Evolutionary conservation across 2,113 vertebrate species (phyloP), one percentile per base, ranked within the genome.

Genomic region (Heterochromis multidens): DNA sequence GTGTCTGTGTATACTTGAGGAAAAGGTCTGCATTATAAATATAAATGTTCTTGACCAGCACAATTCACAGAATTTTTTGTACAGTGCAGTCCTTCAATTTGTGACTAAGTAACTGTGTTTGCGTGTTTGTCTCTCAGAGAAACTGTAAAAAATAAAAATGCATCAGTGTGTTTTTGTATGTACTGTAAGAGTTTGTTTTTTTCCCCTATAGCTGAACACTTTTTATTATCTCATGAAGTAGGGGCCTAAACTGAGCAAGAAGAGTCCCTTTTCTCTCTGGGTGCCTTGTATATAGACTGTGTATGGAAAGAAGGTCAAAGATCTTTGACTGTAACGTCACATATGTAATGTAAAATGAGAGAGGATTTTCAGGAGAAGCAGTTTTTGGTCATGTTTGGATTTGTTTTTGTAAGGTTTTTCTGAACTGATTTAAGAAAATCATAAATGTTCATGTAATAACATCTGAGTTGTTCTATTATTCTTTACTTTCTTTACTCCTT

Each of bases 371-470:
- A 43, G 40, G 65, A 90, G 78, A 83, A 85, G 58, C 62, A 21
- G 10, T 80, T 83, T 93, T 89, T 89, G 19, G 70, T 6, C 84
- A 84, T 90, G 76, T 88, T 85, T 57, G 21, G 52, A 91, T 88
- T 91, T 86, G 76, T 92, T 91, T 93, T 95, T 95, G 89, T 94
- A 94, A 94, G 77, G 7, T 88, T 88, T 93, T 93, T 93, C 90
- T 85, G 78, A 85, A 91, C 88, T 92, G 94, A 95, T 93, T 96
- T 93, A 94, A 95, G 59, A 88, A 92, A 92, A 87, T 77, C 83
- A 90, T 94, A 90, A 93, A 94, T 82, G 54, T 76, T 82, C 65
- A 83, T 89, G 80, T 91, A 92, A 90, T 74, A 86, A 80, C 77
- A 60, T 23, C 6, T 0, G n/a, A 27, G 29, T 80, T 29, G 1